Base-by-base conservation (phyloP, 2,113 vertebrate species). In the Sebastes fasciatus region DNA sequence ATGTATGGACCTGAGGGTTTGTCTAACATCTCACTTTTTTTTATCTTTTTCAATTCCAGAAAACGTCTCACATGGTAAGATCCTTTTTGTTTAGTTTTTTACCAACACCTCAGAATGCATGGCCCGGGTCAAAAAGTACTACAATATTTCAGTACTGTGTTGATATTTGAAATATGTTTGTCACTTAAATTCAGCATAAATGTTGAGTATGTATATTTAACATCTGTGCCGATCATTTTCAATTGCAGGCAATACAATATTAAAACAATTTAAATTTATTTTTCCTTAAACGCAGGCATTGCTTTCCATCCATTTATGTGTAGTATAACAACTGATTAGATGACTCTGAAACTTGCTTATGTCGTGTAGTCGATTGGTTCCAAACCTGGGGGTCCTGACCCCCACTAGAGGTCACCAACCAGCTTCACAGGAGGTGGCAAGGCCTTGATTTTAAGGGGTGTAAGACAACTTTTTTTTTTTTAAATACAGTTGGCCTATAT, bases 61-160 rank as follows among this genome's bases (percentile, higher is more conserved):
- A 26, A 73, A 0, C 0, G 17, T 60, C 6, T 65, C 77, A 21
- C 8, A 42, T 12, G 89, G 92, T 92, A 85, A 89, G 74, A 60
- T 43, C 2, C 78, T 14, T 63, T 77, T 40, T 21, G 4, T 68
- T 42, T 34, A 4, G 34, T 34, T 23, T 11, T 66, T 21, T 7
- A 48, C 7, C 7, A 17, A 72, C 40, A 46, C 48, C 14, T 65
- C 4, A 45, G n/a, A 46, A 7, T 21, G 19, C 17, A 12, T 19
- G 4, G 48, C 21, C 45, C 49, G 26, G 23, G 11, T n/a, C 34
- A 42, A n/a, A 71, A 26, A 23, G 2, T 52, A 51, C 11, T 19
- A 46, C n/a, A 21, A 6, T 16, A 21, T 51, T 13, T 75, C 3
- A 19, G 8, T 19, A 19, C 4, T 34, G 9, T 7, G 17, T 45